Percentiles rank a stretch among this genome's conserved stretches.
Conservation (phyloP, 2,113 vertebrate genomes). For the Limnothrissa miodon region DNA sequence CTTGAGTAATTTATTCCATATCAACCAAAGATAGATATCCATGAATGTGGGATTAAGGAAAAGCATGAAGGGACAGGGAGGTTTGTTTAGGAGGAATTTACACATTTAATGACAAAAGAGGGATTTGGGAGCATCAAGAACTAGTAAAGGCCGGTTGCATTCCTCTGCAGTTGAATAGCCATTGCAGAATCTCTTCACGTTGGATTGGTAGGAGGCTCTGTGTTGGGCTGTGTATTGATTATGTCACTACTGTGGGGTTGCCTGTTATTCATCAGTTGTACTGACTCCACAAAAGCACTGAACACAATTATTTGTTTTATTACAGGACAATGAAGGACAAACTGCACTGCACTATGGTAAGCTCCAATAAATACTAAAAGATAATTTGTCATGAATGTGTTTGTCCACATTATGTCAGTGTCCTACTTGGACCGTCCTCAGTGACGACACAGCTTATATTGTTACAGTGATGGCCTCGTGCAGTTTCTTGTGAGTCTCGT, state of each 20-base stretch:
- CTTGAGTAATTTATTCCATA: slow-evolving; percentile 4
- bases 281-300: no score
- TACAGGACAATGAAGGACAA: slow-evolving; percentile 95
- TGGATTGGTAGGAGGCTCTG: background rate
- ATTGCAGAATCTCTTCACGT: background rate
- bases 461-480: background rate
- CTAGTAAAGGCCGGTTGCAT: background rate
- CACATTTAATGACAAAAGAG: background rate
- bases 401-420: background rate
- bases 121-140: background rate
- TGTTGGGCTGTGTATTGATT: background rate
- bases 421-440: background rate
- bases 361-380: slow-evolving; percentile 42
- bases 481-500: background rate
- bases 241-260: background rate
- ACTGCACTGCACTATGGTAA: slow-evolving; percentile 98
- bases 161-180: background rate
- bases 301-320: slow-evolving; percentile 30
- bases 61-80: background rate
- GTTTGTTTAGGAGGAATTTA: background rate
- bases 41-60: background rate
- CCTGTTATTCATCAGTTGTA: background rate
- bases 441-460: background rate
- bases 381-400: background rate
- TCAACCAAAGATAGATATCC: slow-evolving; percentile 8